These are phyloP conservation scores for Podocnemis expansa DNA, from an alignment of 2,113 vertebrate species.

Conservation along the genomic window DNA sequence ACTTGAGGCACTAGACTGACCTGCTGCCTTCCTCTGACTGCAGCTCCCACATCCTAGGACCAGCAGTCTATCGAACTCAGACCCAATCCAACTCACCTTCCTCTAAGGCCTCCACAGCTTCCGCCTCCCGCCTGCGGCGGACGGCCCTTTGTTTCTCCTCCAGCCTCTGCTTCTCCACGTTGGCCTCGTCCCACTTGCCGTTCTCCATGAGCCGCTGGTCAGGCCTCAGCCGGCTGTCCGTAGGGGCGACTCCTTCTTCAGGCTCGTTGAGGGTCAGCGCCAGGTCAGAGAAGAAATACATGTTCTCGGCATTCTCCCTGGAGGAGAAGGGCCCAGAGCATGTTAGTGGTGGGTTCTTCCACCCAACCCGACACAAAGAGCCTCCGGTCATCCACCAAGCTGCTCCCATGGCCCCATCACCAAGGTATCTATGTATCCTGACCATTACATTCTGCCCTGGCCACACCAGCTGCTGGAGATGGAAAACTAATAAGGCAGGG, in stretches of 20 bases:
- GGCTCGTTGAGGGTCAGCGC: slow-evolving; percentile 93
- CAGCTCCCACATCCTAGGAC: not conserved
- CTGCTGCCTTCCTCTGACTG: fast-evolving
- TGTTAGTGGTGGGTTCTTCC: fast-evolving
- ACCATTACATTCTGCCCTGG: not conserved
- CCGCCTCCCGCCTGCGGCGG: slow-evolving; percentile 82
- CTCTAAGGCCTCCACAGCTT: slow-evolving; percentile 80
- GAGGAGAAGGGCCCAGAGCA: fast-evolving
- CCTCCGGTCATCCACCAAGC: fast-evolving
- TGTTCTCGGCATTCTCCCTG: slow-evolving; percentile 95
- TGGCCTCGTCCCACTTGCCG: slow-evolving; percentile 94
- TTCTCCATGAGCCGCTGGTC: slow-evolving; percentile 96
- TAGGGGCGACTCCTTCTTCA: slow-evolving; percentile 87
- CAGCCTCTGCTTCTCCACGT: slow-evolving; percentile 89
- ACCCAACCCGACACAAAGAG: fast-evolving
- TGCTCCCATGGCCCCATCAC: fast-evolving
- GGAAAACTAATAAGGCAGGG: not conserved
- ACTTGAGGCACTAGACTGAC: not conserved
- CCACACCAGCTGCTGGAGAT: not conserved
- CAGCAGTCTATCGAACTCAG: fast-evolving
- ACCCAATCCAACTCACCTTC: slow-evolving; percentile 74
- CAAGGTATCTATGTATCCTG: too few species aligned
- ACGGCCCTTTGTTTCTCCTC: slow-evolving; percentile 90
- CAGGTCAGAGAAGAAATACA: slow-evolving; percentile 95
- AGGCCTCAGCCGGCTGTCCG: slow-evolving; percentile 90